phyloP scores from a whole-genome alignment of 2,888 invertebrate genomes.

The Druceiella hillmani region DNA sequence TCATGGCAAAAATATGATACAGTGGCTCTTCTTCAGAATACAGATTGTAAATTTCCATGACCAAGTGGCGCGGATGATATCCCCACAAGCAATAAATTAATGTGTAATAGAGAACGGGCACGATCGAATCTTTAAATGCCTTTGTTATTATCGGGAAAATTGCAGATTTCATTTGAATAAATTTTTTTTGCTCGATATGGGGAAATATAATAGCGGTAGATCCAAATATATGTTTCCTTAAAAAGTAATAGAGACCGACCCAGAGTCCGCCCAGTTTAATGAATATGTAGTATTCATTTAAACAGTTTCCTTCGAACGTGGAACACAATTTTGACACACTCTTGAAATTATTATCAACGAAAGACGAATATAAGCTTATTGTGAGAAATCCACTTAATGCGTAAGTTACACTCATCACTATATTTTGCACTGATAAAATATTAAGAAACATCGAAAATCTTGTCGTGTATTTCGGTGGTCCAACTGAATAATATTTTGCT shows the following conservation, averaged over 20 bases:
- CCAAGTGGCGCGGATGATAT: conserved; percentile 42
- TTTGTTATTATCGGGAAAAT: conserved; percentile 52
- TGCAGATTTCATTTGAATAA: conserved; percentile 58
- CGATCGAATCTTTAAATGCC: conserved; percentile 54
- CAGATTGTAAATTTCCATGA: conserved; percentile 50
- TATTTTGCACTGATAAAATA: conserved; percentile 56
- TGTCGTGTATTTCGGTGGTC: conserved; percentile 56
- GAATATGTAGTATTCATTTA: conserved; percentile 64
- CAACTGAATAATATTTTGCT: conserved; percentile 62
- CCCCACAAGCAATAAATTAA: conserved; percentile 60
- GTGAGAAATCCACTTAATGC: conserved; percentile 60
- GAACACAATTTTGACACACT: conserved; percentile 45
- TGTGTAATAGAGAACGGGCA: conserved; percentile 58
- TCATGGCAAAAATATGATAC: conserved; percentile 42
- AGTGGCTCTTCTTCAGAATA: conserved; percentile 49
- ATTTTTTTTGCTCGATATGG: conserved; percentile 64
- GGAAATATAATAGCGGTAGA: conserved; percentile 58
- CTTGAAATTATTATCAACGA: conserved; percentile 55
- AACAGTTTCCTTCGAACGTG: conserved; percentile 47
- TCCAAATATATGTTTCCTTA: conserved; percentile 51
- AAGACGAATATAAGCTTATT: conserved; percentile 63
- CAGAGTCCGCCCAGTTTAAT: conserved; percentile 62
- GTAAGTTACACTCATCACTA: conserved; percentile 53
- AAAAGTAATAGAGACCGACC: conserved; percentile 57
- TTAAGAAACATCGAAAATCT: conserved; percentile 61